Evolutionary conservation across 1,140 invertebrate genomes (phyloP).

Genomic region (Physella acuta): DNA sequence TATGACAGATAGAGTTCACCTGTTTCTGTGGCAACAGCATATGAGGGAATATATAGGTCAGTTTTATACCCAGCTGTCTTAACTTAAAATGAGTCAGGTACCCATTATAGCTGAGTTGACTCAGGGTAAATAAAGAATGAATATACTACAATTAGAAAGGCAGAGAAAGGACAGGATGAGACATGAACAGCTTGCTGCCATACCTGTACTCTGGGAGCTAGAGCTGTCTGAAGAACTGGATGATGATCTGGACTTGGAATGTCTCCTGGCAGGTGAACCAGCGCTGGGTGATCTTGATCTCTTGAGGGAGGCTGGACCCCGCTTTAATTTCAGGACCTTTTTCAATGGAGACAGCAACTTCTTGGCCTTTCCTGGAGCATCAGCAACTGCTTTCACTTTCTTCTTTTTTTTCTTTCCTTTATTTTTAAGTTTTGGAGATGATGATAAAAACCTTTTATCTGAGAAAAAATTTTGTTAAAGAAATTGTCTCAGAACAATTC

Average conservation of each 20-base stretch:
- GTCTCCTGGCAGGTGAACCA: not conserved
- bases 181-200: not conserved
- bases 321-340: constrained; percentile 23
- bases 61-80: not conserved
- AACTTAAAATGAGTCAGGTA: too few species aligned
- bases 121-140: too few species aligned
- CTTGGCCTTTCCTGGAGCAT: constrained; percentile 8
- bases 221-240: not conserved
- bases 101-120: too few species aligned
- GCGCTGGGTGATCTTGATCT: constrained; percentile 10
- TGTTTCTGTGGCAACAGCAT: too few species aligned
- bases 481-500: too few species aligned
- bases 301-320: not conserved
- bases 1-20: too few species aligned
- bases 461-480: too few species aligned
- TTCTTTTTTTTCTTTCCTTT: constrained; percentile 25
- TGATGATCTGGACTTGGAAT: not conserved
- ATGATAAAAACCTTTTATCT: constrained; percentile 7
- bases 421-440: constrained; percentile 9
- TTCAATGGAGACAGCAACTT: constrained; percentile 21
- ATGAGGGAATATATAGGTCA: too few species aligned
- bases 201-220: constrained; percentile 10
- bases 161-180: too few species aligned
- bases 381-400: not conserved
- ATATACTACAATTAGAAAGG: too few species aligned